A percentile compares a stretch with the other conserved stretches of the same genome.
Evolutionary conservation across 2,797 vertebrate species (phyloP).

Genomic region (Sebastiscus albofasciatus): DNA sequence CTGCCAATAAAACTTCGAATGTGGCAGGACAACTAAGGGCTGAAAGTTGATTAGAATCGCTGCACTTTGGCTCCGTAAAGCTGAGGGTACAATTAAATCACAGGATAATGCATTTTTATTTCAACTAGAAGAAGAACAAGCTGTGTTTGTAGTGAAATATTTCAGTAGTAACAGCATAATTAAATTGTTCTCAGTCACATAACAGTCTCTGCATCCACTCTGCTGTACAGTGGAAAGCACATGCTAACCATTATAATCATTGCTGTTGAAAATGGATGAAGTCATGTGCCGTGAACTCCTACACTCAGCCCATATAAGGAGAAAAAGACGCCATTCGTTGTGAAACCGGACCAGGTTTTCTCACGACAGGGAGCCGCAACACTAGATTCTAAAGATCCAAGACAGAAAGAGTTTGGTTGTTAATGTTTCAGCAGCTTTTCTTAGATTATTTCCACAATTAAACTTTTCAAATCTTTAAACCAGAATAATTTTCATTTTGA

Average conservation of each 20-base stretch:
- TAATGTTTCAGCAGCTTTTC: not conserved
- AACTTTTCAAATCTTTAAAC: not conserved
- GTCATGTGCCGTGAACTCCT: conserved; percentile 54
- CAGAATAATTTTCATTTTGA: not conserved
- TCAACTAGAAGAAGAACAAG: conserved; percentile 12
- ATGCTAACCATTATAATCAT: conserved; percentile 67
- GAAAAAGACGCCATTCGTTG: conserved; percentile 23
- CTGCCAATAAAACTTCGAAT: conserved; percentile 7
- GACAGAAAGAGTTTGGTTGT: not conserved
- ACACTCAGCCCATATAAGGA: conserved; percentile 63
- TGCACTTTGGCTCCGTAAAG: not conserved
- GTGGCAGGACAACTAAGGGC: not conserved
- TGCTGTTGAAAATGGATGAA: conserved; percentile 60
- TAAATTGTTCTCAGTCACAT: conserved; percentile 37
- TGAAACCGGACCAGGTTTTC: conserved; percentile 44
- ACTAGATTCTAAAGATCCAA: conserved; percentile 11
- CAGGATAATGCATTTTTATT: not conserved
- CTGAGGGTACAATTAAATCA: not conserved
- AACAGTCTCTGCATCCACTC: conserved; percentile 39
- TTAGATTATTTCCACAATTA: not conserved
- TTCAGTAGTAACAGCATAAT: conserved; percentile 25
- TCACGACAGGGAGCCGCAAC: conserved; percentile 30
- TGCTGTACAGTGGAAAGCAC: conserved; percentile 50
- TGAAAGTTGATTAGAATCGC: not conserved
- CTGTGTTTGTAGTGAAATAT: conserved; percentile 22